Base-by-base conservation (phyloP, 1,140 invertebrate species). In the Meloidogyne hapla region DNA sequence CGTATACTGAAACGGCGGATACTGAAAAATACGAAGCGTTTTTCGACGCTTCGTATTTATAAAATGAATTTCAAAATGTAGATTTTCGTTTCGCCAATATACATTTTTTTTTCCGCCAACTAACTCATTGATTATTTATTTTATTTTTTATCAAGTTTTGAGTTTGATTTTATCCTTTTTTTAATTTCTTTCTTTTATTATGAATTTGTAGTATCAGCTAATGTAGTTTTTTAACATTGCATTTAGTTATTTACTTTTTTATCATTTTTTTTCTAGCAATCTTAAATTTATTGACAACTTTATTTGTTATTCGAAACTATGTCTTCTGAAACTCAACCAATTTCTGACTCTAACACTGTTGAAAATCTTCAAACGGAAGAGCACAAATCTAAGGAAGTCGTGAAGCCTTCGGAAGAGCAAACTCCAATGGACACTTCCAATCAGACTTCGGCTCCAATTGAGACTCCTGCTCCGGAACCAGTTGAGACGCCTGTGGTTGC, bases 321-420 rank as follows among this genome's bases (percentile, higher is more conserved):
- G 33, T 65, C 33, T n/a, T 38, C 64, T 65, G 25, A 28, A 65
- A 65, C 18, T 10, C n/a, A 38, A 28, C 33, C 64, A 38, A 26
- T 10, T 65, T 65, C 33, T 65, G 64, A 65, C 18, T 2, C 21
- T 38, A 15, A 18, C 56, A 62, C 64, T 0, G 26, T 1, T 28
- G 48, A 56, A n/a, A 56, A 56, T 56, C 18, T 21, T 56, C 48
- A 28, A 66, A 18, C 65, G 65, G 65, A 66, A 26, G 38, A 66
- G 65, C 18, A 66, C 18, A 66, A 66, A 18, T 13, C 38, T 66
- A 21, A 66, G 26, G 65, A 28, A 9, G 23, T 18, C 65, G 23
- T 33, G 21, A 66, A 66, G 23, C 15, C 65, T 66, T 4, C 23
- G 10, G 65, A 26, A 18, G 65, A 33, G 26, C 26, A 40, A 18